phyloP scores from a whole-genome alignment of 2,888 invertebrate species.

The Artemia sp. region DNA sequence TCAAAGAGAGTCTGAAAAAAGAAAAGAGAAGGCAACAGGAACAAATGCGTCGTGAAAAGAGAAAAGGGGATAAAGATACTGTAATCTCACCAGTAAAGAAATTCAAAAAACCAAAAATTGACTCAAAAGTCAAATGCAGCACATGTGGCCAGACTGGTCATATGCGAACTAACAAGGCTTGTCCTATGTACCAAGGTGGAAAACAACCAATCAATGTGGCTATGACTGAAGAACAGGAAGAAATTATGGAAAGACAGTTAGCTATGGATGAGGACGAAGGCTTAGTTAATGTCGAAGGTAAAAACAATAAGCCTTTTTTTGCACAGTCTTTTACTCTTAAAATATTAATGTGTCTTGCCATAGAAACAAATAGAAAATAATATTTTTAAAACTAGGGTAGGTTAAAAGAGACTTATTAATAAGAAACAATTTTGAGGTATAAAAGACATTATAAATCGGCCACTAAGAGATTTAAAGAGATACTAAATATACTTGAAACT shows the following conservation, averaged over 20 bases:
- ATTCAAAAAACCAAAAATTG: slow-evolving; percentile 53
- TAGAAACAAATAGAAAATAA: too few species aligned
- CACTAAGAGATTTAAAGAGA: too few species aligned
- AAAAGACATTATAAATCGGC: too few species aligned
- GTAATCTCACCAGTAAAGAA: background rate
- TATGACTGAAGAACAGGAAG: slow-evolving; percentile 59
- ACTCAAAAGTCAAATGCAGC: slow-evolving; percentile 82
- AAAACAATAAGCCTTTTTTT: background rate
- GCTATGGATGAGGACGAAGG: slow-evolving; percentile 60
- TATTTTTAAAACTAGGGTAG: too few species aligned
- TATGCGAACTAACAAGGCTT: slow-evolving; percentile 88
- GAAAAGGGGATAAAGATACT: slow-evolving; percentile 47
- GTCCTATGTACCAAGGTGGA: slow-evolving; percentile 61
- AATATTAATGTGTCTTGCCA: too few species aligned
- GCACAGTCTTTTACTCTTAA: too few species aligned
- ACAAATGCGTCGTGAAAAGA: slow-evolving; percentile 77
- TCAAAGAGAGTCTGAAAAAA: slow-evolving; percentile 95
- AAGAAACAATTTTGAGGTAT: too few species aligned
- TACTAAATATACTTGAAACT: too few species aligned
- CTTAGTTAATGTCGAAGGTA: slow-evolving; percentile 74
- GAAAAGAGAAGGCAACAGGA: slow-evolving; percentile 92
- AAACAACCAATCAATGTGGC: slow-evolving; percentile 39
- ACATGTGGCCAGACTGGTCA: slow-evolving; percentile 79
- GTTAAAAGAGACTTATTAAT: too few species aligned
- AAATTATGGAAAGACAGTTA: slow-evolving; percentile 55